phyloP scores from a whole-genome alignment of 2,888 invertebrate species.

The Fragum whitleyi region DNA sequence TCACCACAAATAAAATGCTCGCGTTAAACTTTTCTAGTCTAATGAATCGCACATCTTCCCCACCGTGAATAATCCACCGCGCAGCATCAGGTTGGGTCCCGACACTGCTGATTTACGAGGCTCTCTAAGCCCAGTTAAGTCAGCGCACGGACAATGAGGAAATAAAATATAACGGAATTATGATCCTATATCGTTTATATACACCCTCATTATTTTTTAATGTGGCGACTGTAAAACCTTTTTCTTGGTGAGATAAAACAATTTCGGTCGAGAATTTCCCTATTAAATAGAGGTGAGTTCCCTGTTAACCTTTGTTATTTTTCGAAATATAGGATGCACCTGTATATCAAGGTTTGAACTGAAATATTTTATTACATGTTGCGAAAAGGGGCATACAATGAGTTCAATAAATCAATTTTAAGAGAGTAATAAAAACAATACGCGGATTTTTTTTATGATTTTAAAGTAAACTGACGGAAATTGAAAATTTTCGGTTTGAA shows the following conservation, averaged over 20 bases:
- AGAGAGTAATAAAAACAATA: too few relatives aligned
- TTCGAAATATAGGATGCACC: too few relatives aligned
- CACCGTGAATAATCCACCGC: constrained; percentile 17
- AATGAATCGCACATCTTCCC: constrained; percentile 19
- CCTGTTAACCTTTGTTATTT: too few relatives aligned
- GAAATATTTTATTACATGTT: too few relatives aligned
- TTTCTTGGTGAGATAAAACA: constrained; percentile 7
- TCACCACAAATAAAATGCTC: constrained; percentile 14
- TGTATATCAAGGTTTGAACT: too few relatives aligned
- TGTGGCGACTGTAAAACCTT: constrained; percentile 17
- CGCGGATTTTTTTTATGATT: too few relatives aligned
- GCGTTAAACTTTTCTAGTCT: constrained; percentile 17
- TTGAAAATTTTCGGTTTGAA: too few relatives aligned
- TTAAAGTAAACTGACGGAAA: too few relatives aligned
- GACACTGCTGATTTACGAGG: constrained; percentile 20
- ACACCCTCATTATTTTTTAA: constrained; percentile 21
- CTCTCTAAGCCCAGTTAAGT: constrained; percentile 22
- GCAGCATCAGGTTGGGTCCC: constrained; percentile 5
- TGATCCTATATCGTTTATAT: constrained; percentile 23
- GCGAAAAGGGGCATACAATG: too few relatives aligned
- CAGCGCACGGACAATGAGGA: constrained; percentile 18
- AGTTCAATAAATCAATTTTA: too few relatives aligned
- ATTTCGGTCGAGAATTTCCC: background rate
- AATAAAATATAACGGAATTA: constrained; percentile 26
- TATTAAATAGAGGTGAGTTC: background rate